Conservation (phyloP, 2,888 invertebrate genomes). For the Drosophila suboccidentalis region DNA sequence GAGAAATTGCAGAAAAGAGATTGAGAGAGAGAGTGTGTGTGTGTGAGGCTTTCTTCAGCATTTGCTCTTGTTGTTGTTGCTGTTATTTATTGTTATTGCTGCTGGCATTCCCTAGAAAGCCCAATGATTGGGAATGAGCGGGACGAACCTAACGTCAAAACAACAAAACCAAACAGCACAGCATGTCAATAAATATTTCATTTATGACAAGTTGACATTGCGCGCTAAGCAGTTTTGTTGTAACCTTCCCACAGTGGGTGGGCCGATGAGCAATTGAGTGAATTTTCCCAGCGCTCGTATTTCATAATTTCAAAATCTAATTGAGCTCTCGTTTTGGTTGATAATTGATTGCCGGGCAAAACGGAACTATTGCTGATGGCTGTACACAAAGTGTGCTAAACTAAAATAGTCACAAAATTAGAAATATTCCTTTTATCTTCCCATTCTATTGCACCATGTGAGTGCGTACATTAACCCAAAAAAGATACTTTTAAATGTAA, state of each 20-base stretch:
- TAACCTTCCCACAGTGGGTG: slow-evolving; percentile 18
- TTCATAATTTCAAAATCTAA: slow-evolving; percentile 32
- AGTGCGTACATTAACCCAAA: slow-evolving; percentile 41
- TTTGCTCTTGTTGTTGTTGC: slow-evolving; percentile 18
- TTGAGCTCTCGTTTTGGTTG: slow-evolving; percentile 30
- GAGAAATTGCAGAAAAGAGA: slow-evolving; percentile 25
- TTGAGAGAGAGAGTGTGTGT: slow-evolving; percentile 8
- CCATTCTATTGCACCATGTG: slow-evolving; percentile 11
- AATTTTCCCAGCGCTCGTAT: slow-evolving; percentile 4
- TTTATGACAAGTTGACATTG: slow-evolving; percentile 69
- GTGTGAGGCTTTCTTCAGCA: slow-evolving; percentile 4
- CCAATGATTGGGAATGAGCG: slow-evolving; percentile 22
- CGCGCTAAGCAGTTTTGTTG: slow-evolving; percentile 31
- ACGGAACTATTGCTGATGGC: not conserved
- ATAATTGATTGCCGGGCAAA: slow-evolving; percentile 13
- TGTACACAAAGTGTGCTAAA: not conserved
- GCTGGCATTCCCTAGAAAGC: slow-evolving; percentile 23
- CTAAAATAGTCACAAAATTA: not conserved
- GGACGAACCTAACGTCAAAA: slow-evolving; percentile 24
- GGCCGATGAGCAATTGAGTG: slow-evolving; percentile 11
- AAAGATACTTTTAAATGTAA: slow-evolving; percentile 25
- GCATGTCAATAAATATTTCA: slow-evolving; percentile 68
- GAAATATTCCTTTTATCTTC: not conserved
- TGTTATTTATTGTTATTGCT: slow-evolving; percentile 63
- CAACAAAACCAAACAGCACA: slow-evolving; percentile 4